Evolutionary conservation across 2,888 invertebrate species (phyloP).

Genomic region (Cotesia congregata): DNA sequence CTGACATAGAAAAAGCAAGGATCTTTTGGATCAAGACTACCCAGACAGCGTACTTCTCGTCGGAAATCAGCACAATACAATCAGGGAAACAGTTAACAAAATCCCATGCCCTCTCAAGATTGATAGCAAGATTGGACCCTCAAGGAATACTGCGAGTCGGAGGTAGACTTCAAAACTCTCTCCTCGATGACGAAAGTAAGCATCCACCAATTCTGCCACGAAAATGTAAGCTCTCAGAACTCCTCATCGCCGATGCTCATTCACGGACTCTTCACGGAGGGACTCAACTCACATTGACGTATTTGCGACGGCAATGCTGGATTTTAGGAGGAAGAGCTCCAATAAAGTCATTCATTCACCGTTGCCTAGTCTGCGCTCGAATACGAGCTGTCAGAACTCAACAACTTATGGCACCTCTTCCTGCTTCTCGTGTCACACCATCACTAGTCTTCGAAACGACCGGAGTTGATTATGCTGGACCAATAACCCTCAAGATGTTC

Average conservation of each 20-base stretch:
- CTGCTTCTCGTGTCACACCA: slow-evolving; percentile 47
- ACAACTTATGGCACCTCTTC: slow-evolving; percentile 49
- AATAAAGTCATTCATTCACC: not conserved
- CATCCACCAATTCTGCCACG: not conserved
- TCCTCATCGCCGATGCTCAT: not conserved
- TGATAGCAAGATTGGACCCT: slow-evolving; percentile 41
- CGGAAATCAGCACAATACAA: not conserved
- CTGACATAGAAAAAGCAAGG: slow-evolving; percentile 28
- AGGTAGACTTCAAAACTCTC: not conserved
- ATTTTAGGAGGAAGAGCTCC: not conserved
- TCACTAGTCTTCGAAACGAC: slow-evolving; percentile 44
- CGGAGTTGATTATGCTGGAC: slow-evolving; percentile 44
- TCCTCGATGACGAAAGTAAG: too few species aligned
- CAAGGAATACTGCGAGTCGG: slow-evolving; percentile 41
- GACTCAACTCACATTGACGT: not conserved
- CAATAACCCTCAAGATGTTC: slow-evolving; percentile 20
- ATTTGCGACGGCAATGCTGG: not conserved
- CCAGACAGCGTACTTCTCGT: slow-evolving; percentile 27
- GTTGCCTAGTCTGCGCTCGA: not conserved
- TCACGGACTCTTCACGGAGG: not conserved
- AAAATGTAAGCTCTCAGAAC: too few species aligned
- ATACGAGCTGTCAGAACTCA: too few species aligned
- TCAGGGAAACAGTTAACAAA: not conserved
- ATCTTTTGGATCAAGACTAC: slow-evolving; percentile 27
- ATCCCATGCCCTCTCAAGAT: slow-evolving; percentile 24